Conservation (phyloP, 2,113 vertebrate species). For the Sciurus niger region DNA sequence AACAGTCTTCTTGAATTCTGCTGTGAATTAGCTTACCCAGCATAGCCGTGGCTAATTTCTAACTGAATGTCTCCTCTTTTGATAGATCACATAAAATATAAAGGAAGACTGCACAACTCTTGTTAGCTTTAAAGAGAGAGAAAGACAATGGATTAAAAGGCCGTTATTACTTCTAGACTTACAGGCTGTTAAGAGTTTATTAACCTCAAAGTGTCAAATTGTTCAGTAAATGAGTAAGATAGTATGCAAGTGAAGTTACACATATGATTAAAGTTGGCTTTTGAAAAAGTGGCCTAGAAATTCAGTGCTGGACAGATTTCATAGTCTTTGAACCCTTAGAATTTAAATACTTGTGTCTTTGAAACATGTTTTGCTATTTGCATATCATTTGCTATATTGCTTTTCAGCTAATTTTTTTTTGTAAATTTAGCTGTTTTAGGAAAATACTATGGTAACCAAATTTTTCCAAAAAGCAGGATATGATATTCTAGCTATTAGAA, state of each 20-base stretch:
- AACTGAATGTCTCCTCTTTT: slow-evolving; percentile 3
- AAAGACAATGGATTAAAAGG: slow-evolving; percentile 56
- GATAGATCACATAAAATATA: slow-evolving; percentile 36
- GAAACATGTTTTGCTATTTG: slow-evolving; percentile 21
- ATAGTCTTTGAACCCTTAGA: not conserved
- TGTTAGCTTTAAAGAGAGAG: slow-evolving; percentile 45
- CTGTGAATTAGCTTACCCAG: slow-evolving; percentile 46
- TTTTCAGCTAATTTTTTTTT: slow-evolving; percentile 3
- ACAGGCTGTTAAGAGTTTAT: slow-evolving; percentile 28
- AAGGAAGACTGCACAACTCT: not conserved
- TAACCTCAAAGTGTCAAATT: not conserved
- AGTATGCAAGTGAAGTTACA: not conserved
- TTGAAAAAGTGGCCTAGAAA: slow-evolving; percentile 41
- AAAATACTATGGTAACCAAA: not conserved
- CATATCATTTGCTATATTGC: not conserved
- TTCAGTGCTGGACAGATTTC: not conserved
- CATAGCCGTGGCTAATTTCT: slow-evolving; percentile 55
- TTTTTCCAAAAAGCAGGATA: not conserved
- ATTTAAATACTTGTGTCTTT: slow-evolving; percentile 31
- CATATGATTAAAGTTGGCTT: not conserved
- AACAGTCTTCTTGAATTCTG: slow-evolving; percentile 48
- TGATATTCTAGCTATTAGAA: not conserved
- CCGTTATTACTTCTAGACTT: not conserved
- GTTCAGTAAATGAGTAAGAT: not conserved
- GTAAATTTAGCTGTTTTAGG: slow-evolving; percentile 24